Percentiles rank a stretch among this genome's conserved stretches.
These are phyloP conservation scores for Rhodophaea formosa DNA, from an alignment of 2,888 invertebrate genomes.

Conservation along the genomic window DNA sequence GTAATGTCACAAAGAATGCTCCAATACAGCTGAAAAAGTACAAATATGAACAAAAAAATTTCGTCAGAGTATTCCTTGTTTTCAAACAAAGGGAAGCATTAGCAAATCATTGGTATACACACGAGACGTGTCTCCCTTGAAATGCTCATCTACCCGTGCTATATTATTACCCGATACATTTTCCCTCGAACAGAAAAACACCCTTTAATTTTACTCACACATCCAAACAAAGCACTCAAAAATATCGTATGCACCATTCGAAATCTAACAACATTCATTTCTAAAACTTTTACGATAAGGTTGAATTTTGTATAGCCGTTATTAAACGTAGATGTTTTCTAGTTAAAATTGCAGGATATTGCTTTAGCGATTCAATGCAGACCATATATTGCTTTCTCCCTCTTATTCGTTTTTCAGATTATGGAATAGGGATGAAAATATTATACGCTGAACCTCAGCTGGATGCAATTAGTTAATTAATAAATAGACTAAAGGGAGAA, in stretches of 20 bases:
- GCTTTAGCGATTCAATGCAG: constrained; percentile 52
- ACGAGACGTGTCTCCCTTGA: constrained; percentile 44
- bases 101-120: constrained; percentile 21
- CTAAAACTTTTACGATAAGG: not conserved
- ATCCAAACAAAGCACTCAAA: constrained; percentile 23
- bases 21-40: too few species aligned
- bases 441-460: not conserved
- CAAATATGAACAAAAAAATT: too few species aligned
- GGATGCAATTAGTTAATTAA: not conserved
- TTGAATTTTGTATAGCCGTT: constrained; percentile 18
- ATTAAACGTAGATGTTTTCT: constrained; percentile 1
- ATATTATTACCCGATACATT: constrained; percentile 67
- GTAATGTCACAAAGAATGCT: too few species aligned
- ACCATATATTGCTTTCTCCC: constrained; percentile 42
- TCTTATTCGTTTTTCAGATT: constrained; percentile 39
- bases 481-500: not conserved
- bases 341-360: constrained; percentile 35
- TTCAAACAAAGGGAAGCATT: constrained; percentile 6
- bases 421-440: constrained; percentile 34
- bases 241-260: constrained; percentile 19
- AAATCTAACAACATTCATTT: constrained; percentile 7
- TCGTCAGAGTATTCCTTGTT: too few species aligned
- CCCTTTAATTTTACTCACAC: constrained; percentile 62
- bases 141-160: constrained; percentile 56
- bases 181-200: constrained; percentile 60